Evolutionary conservation across 2,797 vertebrate genomes (phyloP).

Genomic region (Pangasius krempfi): DNA sequence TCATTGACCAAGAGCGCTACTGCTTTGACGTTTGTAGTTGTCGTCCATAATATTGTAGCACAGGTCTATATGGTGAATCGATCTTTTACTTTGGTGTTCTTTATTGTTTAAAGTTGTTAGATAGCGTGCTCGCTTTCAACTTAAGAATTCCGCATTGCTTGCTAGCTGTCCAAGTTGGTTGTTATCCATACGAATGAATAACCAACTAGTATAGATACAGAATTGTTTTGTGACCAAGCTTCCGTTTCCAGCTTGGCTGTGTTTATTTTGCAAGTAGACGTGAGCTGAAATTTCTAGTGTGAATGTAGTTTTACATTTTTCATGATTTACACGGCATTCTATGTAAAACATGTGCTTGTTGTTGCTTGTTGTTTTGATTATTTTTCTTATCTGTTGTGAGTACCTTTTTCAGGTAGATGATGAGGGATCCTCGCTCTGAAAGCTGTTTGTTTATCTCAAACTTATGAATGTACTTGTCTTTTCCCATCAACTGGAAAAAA

Average conservation of each 20-base stretch:
- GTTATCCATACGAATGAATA: neutral
- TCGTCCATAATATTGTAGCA: no score
- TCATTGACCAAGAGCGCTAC: no score
- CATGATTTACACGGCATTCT: neutral
- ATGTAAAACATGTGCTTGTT: neutral
- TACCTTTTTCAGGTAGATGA: slow-evolving; percentile 85
- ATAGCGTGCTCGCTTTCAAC: no score
- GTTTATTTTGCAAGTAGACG: neutral
- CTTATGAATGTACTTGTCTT: slow-evolving; percentile 74
- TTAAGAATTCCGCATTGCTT: no score
- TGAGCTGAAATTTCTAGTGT: neutral
- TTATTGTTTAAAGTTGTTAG: no score
- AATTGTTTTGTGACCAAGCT: no score
- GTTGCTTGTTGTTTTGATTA: neutral
- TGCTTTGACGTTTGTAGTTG: no score
- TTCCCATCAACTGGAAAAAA: slow-evolving; percentile 68
- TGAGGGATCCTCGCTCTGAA: slow-evolving; percentile 77
- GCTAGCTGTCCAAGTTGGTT: no score
- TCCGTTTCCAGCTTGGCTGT: neutral
- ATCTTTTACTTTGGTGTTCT: no score
- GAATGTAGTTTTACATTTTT: neutral
- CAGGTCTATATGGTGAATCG: no score
- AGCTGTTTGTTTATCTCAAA: slow-evolving; percentile 72
- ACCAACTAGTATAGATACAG: neutral
- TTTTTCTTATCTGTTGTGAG: neutral